Evolutionary conservation across 2,888 invertebrate species (phyloP).

Genomic region (Trilocha varians): DNA sequence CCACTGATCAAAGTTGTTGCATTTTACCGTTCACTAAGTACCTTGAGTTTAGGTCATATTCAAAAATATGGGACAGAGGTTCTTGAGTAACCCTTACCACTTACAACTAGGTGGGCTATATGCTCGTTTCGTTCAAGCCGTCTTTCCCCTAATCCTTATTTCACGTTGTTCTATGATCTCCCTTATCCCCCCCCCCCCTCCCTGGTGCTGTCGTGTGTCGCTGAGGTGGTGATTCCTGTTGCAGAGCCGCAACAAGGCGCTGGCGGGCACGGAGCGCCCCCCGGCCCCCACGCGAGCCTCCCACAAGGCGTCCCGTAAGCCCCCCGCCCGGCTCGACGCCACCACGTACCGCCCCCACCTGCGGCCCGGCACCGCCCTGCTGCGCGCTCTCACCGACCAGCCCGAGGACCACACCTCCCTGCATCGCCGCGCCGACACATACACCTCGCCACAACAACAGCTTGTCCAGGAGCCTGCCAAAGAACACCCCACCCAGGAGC

Average conservation of each 20-base stretch:
- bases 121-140: too few relatives aligned
- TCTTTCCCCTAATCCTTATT: background rate
- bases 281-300: slow-evolving; percentile 11
- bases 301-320: slow-evolving; percentile 18
- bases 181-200: slow-evolving; percentile 16
- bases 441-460: slow-evolving; percentile 30
- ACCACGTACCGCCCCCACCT: slow-evolving; percentile 58
- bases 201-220: slow-evolving; percentile 21
- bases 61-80: too few relatives aligned
- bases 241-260: slow-evolving; percentile 68
- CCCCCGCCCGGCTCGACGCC: slow-evolving; percentile 32
- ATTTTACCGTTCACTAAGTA: too few relatives aligned
- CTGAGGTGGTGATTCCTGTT: slow-evolving; percentile 63
- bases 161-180: background rate
- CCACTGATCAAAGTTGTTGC: too few relatives aligned
- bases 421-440: slow-evolving; percentile 49
- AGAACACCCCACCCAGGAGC: slow-evolving; percentile 8
- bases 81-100: too few relatives aligned
- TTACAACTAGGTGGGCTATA: too few relatives aligned
- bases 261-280: slow-evolving; percentile 27
- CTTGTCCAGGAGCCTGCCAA: slow-evolving; percentile 18
- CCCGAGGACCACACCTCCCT: slow-evolving; percentile 37
- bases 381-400: slow-evolving; percentile 26
- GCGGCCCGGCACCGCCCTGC: slow-evolving; percentile 36
- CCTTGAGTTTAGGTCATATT: too few relatives aligned